Evolutionary conservation across 2,797 vertebrate genomes (phyloP).

Genomic region (Phataginus tricuspis): DNA sequence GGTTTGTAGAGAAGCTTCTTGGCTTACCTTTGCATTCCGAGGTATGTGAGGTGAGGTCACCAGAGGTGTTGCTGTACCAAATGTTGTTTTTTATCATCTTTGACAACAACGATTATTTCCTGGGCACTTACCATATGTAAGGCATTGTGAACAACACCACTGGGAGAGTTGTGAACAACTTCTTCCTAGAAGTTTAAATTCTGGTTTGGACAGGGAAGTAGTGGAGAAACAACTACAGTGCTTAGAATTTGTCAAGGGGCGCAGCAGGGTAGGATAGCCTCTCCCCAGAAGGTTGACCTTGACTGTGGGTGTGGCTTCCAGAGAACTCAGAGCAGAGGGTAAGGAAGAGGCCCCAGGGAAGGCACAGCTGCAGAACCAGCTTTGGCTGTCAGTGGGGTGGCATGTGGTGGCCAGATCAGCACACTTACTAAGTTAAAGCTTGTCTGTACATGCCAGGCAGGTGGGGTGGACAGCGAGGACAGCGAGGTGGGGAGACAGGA

Average conservation of each 20-base stretch:
- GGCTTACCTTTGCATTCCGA: neutral
- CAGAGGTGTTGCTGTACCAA: neutral
- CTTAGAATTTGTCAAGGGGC: neutral
- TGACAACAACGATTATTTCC: neutral
- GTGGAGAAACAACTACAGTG: accelerated
- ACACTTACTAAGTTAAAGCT: neutral
- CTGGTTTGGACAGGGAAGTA: neutral
- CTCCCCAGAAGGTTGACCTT: neutral
- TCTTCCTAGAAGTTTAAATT: neutral
- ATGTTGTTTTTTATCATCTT: neutral
- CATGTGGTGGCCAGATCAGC: neutral
- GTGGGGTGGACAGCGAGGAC: neutral
- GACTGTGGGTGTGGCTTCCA: neutral
- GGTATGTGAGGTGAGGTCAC: neutral
- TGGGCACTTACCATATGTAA: neutral
- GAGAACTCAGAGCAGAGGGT: neutral
- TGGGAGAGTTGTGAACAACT: neutral
- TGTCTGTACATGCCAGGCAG: neutral
- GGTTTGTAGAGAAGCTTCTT: neutral
- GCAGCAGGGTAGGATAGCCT: too few species aligned
- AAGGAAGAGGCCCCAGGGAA: neutral
- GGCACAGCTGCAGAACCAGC: neutral
- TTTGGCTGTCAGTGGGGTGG: too few species aligned
- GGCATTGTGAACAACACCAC: neutral
- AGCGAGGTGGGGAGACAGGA: accelerated